Evolutionary conservation across 1,140 invertebrate genomes (phyloP).

Genomic region (Dermatophagoides farinae): DNA sequence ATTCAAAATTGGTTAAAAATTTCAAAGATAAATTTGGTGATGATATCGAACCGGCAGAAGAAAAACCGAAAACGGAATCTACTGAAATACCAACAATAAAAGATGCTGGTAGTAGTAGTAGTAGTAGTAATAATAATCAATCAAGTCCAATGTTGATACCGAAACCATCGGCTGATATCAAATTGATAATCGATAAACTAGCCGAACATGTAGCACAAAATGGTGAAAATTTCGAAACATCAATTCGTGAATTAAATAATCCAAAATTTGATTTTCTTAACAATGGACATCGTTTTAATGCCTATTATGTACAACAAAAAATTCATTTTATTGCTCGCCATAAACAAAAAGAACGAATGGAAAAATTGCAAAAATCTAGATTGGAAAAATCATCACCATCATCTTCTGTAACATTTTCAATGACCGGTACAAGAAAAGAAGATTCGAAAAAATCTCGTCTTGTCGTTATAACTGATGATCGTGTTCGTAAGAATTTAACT

Average conservation of each 20-base stretch:
- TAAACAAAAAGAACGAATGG: neutral
- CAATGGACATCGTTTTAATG: slow-evolving; percentile 44
- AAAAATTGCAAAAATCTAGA: neutral
- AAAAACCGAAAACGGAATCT: neutral
- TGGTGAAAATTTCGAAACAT: slow-evolving; percentile 63
- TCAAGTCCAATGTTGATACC: neutral
- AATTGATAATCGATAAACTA: slow-evolving; percentile 83
- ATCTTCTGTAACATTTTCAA: neutral
- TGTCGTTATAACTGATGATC: neutral
- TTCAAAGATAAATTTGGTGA: slow-evolving; percentile 17
- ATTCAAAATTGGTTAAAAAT: slow-evolving; percentile 20
- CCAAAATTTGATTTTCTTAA: slow-evolving; percentile 59
- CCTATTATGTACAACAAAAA: slow-evolving; percentile 37
- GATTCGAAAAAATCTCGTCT: slow-evolving; percentile 9
- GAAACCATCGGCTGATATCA: slow-evolving; percentile 53
- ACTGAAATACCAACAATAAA: neutral
- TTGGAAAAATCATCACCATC: no score
- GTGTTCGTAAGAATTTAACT: slow-evolving; percentile 14
- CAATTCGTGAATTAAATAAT: slow-evolving; percentile 15
- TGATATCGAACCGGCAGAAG: neutral
- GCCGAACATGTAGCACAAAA: slow-evolving; percentile 83
- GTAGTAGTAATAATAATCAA: neutral
- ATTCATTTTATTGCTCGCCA: neutral
- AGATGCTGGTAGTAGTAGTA: neutral
- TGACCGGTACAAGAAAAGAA: neutral